Conservation (phyloP, 2,113 vertebrate genomes). For the Peucedramus taeniatus region DNA sequence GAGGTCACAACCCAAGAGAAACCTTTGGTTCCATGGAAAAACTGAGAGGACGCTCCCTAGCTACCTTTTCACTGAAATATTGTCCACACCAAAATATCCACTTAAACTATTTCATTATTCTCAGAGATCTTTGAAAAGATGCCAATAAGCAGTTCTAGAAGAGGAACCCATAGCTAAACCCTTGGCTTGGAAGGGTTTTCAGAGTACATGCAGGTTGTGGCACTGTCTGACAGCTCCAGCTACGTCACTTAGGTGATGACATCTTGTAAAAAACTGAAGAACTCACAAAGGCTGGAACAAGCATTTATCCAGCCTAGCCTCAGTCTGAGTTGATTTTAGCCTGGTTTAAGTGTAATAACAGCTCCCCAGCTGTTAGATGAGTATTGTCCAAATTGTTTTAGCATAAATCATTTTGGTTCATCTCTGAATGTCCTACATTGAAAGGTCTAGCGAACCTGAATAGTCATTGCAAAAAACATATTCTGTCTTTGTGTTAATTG, state of each 20-base stretch:
- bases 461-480: neutral
- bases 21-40: neutral
- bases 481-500: neutral
- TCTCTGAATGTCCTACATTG: neutral
- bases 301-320: neutral
- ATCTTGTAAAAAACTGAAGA: neutral
- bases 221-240: neutral
- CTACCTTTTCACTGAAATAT: neutral
- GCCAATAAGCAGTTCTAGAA: neutral
- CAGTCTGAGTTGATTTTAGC: neutral
- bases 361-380: neutral
- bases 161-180: neutral
- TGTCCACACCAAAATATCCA: neutral
- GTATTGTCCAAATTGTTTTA: neutral
- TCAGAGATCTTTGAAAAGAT: neutral
- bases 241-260: neutral
- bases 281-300: neutral
- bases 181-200: neutral
- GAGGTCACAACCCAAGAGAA: neutral
- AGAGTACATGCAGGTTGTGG: neutral
- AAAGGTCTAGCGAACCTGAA: neutral
- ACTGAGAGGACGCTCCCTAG: accelerated
- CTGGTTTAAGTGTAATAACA: neutral
- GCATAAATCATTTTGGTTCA: neutral
- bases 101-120: neutral